Evolutionary conservation across 1,140 invertebrate species (phyloP).

Genomic region (Berghia stephanieae): DNA sequence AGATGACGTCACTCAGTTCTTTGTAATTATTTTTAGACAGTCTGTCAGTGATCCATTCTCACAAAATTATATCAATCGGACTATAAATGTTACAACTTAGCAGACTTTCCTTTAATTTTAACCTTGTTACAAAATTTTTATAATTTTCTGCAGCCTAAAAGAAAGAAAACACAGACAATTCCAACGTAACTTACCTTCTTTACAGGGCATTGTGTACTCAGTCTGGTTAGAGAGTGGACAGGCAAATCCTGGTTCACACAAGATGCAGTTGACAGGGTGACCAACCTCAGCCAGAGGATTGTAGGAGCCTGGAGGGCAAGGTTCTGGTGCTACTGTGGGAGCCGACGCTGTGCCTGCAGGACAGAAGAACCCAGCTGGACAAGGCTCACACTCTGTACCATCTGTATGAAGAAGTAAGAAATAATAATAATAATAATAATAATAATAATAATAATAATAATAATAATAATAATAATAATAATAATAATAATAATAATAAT

Average conservation of each 20-base stretch:
- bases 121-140: no score
- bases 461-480: background rate
- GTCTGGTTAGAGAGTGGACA: conserved; percentile 54
- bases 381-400: conserved; percentile 48
- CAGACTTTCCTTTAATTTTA: no score
- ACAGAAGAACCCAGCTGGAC: conserved; percentile 59
- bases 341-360: conserved; percentile 47
- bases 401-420: conserved; percentile 42
- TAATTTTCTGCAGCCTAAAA: no score
- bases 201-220: conserved; percentile 48
- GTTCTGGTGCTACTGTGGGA: conserved; percentile 48
- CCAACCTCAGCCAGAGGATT: conserved; percentile 53
- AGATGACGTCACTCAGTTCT: no score
- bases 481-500: background rate
- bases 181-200: conserved; percentile 44
- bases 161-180: background rate
- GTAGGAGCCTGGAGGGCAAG: conserved; percentile 56
- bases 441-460: background rate
- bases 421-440: background rate
- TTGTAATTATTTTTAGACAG: no score
- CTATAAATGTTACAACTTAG: no score
- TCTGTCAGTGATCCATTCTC: no score
- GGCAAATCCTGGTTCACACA: conserved; percentile 53
- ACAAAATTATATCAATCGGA: no score
- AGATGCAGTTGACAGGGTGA: conserved; percentile 56